Percentiles rank a stretch among this genome's conserved stretches.
phyloP scores from a whole-genome alignment of 2,113 vertebrate genomes.

The Bubo bubo region DNA sequence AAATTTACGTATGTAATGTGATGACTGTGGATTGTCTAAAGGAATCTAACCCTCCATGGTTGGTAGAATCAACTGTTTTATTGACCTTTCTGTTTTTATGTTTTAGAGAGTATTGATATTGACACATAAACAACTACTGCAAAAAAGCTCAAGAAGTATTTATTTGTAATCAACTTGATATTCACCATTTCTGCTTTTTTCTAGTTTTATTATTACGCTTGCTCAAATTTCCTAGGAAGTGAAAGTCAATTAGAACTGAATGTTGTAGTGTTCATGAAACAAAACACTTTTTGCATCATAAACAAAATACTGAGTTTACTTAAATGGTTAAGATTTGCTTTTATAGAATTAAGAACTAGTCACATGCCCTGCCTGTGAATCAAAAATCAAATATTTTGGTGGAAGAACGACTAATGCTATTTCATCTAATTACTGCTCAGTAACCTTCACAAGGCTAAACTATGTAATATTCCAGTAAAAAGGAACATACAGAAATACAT shows the following conservation, averaged over 20 bases:
- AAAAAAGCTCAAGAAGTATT: background rate
- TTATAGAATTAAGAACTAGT: background rate
- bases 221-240: background rate
- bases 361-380: background rate
- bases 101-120: constrained; percentile 32
- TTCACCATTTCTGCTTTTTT: background rate
- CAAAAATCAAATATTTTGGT: background rate
- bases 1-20: constrained; percentile 63
- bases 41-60: constrained; percentile 45
- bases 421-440: background rate
- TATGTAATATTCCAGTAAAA: background rate
- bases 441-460: background rate
- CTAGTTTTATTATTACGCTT: background rate
- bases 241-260: background rate
- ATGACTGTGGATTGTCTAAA: constrained; percentile 48
- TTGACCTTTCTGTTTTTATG: constrained; percentile 17
- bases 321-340: background rate
- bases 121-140: background rate
- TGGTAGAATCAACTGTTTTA: constrained; percentile 57
- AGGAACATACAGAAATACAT: background rate
- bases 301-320: background rate
- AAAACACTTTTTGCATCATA: background rate
- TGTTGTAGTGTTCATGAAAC: background rate
- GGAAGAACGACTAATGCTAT: background rate
- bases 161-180: background rate